A percentile compares a stretch with the other conserved stretches of the same genome.
Evolutionary conservation across 2,797 vertebrate genomes (phyloP).

Genomic region (Adrianichthys oophorus): DNA sequence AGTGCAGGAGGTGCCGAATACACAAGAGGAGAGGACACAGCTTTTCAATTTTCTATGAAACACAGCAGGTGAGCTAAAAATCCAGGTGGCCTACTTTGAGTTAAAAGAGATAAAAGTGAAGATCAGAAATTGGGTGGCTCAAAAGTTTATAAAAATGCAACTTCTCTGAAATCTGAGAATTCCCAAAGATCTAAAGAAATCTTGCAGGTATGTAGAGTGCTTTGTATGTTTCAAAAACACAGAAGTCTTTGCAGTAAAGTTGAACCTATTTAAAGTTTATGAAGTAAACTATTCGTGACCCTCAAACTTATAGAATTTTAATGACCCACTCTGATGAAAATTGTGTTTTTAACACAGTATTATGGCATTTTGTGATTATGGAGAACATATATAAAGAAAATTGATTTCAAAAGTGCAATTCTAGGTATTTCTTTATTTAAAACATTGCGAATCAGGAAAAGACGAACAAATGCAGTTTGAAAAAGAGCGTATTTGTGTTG

Average conservation of each 20-base stretch:
- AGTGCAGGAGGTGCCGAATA: neutral
- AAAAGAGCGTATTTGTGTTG: no score
- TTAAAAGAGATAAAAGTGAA: neutral
- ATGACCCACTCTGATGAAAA: no score
- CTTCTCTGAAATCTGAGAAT: slow-evolving; percentile 3
- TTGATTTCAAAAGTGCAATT: no score
- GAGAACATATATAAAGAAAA: no score
- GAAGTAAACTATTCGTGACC: neutral
- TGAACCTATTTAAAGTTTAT: neutral
- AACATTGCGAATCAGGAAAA: no score
- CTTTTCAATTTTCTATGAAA: slow-evolving; percentile 13
- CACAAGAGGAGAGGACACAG: slow-evolving; percentile 1
- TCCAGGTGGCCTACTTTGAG: slow-evolving; percentile 11
- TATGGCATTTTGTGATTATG: no score
- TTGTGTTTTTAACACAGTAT: no score
- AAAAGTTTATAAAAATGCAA: slow-evolving; percentile 13
- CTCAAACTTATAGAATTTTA: no score
- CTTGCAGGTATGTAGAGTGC: neutral
- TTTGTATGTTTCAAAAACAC: neutral
- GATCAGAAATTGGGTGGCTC: neutral
- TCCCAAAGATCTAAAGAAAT: neutral
- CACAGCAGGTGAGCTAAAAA: slow-evolving; percentile 5
- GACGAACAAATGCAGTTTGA: no score
- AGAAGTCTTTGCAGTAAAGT: neutral
- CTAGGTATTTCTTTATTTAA: no score